These are phyloP conservation scores for Drosophila neutralis DNA, from an alignment of 2,888 invertebrate species.

Conservation along the genomic window DNA sequence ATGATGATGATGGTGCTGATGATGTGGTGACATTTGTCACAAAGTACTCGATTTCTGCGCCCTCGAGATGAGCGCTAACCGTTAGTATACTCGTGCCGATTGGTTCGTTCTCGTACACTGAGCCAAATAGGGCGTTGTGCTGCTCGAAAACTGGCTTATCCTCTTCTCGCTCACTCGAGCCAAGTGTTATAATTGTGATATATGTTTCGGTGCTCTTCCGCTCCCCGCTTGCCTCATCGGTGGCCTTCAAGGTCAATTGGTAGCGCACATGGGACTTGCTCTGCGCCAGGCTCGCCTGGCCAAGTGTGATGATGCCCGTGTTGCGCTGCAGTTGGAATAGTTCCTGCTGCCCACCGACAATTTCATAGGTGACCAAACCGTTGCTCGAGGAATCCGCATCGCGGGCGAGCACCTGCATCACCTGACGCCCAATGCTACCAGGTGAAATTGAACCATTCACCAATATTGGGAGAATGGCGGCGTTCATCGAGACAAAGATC, in stretches of 20 bases:
- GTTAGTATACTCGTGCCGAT: constrained; percentile 93
- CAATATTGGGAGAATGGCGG: constrained; percentile 89
- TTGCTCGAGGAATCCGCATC: constrained; percentile 97
- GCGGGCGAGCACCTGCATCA: constrained; percentile 92
- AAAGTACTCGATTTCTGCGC: constrained; percentile 93
- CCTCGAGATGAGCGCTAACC: constrained; percentile 89
- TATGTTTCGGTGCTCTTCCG: constrained; percentile 94
- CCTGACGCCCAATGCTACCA: constrained; percentile 87
- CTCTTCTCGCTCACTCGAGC: constrained; percentile 82
- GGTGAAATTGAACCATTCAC: constrained; percentile 63
- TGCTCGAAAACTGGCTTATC: constrained; percentile 87
- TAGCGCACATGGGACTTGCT: constrained; percentile 90
- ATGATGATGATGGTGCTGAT: constrained; percentile 9
- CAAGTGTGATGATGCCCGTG: constrained; percentile 90
- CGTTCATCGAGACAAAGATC: constrained; percentile 95
- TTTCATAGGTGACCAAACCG: constrained; percentile 95
- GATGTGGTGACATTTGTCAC: constrained; percentile 91
- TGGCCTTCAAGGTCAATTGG: constrained; percentile 93
- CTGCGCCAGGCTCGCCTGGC: constrained; percentile 85
- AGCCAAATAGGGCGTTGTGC: constrained; percentile 88
- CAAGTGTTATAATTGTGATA: constrained; percentile 91
- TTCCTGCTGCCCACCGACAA: constrained; percentile 91
- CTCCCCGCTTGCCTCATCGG: constrained; percentile 95
- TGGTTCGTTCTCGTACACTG: constrained; percentile 95
- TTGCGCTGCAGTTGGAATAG: constrained; percentile 92